Evolutionary conservation across 2,888 invertebrate species (phyloP), one percentile per base, ranked within the genome.

Genomic region (Drosophila nigricruria): DNA sequence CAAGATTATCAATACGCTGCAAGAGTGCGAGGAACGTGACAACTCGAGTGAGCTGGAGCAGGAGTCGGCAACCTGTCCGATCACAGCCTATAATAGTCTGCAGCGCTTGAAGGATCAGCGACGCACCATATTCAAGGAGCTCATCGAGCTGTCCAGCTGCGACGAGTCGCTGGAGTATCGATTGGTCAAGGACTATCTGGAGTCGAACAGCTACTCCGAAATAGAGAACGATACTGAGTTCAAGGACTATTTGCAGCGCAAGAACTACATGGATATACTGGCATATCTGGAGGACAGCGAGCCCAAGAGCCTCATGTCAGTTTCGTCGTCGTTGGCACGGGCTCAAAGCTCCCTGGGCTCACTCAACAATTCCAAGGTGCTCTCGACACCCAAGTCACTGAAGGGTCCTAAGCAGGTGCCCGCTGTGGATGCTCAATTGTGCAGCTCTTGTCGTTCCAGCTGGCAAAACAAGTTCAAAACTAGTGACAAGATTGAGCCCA

Each of bases 121-220:
- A 0, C 90, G 90, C 54, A 91, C 90, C 3, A 84, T 91, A 8
- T 92, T 92, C 45, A 91, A 91, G 54, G 88, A 90, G 59, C 81
- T 92, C 0, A 89, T 91, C n/a, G 91, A 92, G 34, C 77, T 91
- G 1, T 91, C 92, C 0, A 92, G 91, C 64, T 92, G 91, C 60
- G 91, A 92, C 77, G 92, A 92, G 68, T 92, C 92, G 0, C 53
- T 91, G n/a, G 93, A 93, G 65, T 92, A 91, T 78, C 90, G 91
- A 18, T 73, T 93, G 58, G 86, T 93, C 25, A 92, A 92, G 67
- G 92, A 93, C 59, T 93, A 93, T 61, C 80, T 93, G 36, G 92
- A 93, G 64, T 91, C 91, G n/a, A 92, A 92, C 77, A 92, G 92
- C 1, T 93, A 92, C 66, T 92, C 93, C 1, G 93, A 93, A 40